Evolutionary conservation across 1,140 invertebrate species (phyloP).

Genomic region (Hormaphis cornu): DNA sequence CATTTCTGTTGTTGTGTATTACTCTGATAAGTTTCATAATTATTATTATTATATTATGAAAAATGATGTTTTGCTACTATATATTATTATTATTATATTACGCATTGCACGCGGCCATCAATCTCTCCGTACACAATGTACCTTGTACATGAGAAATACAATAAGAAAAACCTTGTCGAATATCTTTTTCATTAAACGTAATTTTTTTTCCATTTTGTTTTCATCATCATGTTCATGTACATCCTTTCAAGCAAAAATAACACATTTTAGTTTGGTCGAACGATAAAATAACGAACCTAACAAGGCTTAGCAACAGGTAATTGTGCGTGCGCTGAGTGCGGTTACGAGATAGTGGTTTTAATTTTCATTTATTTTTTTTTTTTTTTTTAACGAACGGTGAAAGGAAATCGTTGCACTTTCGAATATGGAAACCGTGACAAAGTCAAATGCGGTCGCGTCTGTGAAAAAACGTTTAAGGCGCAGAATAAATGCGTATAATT

Average conservation of each 20-base stretch:
- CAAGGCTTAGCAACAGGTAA: neutral
- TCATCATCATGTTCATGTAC: neutral
- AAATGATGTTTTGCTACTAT: too few relatives aligned
- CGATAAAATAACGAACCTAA: neutral
- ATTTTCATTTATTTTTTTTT: neutral
- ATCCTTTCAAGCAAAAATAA: neutral
- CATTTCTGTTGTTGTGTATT: too few relatives aligned
- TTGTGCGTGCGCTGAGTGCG: neutral
- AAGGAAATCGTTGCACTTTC: constrained; percentile 15
- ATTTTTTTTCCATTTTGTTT: too few relatives aligned
- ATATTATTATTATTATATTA: too few relatives aligned
- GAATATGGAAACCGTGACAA: constrained; percentile 7
- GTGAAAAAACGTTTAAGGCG: neutral
- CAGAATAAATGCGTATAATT: too few relatives aligned
- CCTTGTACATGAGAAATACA: too few relatives aligned
- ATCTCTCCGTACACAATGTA: too few relatives aligned
- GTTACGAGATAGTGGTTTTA: neutral
- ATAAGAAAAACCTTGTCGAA: too few relatives aligned
- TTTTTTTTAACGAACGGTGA: neutral
- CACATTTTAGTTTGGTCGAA: neutral
- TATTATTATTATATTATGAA: too few relatives aligned
- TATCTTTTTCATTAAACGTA: too few relatives aligned
- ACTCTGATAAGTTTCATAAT: too few relatives aligned
- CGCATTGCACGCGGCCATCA: too few relatives aligned
- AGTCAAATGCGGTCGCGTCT: neutral